Evolutionary conservation across 2,888 invertebrate species (phyloP).

Genomic region (Sinopyrophorus schimmeli): DNA sequence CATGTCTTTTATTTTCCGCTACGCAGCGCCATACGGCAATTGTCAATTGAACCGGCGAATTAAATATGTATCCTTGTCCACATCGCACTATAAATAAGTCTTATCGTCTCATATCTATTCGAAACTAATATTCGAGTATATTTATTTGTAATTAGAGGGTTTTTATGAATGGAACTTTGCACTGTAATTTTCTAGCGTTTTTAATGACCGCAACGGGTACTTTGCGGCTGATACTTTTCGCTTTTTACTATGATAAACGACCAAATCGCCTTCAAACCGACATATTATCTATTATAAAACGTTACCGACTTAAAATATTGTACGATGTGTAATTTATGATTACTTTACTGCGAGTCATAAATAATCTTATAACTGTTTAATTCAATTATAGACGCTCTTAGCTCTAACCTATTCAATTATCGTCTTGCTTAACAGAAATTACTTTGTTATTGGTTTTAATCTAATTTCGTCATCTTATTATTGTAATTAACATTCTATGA

Average conservation of each 20-base stretch:
- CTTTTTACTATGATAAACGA: constrained; percentile 12
- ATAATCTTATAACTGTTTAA: too few species aligned
- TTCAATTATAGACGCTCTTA: too few species aligned
- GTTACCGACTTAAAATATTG: too few species aligned
- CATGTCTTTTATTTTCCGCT: constrained; percentile 50
- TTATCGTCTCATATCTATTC: constrained; percentile 44
- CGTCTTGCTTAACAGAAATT: too few species aligned
- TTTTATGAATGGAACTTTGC: constrained; percentile 37
- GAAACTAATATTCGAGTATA: constrained; percentile 40
- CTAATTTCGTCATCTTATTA: too few species aligned
- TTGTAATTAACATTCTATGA: too few species aligned
- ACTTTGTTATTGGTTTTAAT: too few species aligned
- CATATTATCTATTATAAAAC: too few species aligned
- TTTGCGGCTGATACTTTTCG: constrained; percentile 14
- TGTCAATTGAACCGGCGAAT: constrained; percentile 48
- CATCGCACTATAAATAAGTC: constrained; percentile 44
- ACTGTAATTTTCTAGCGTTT: constrained; percentile 36
- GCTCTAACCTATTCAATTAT: too few species aligned
- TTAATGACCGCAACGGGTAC: constrained; percentile 35
- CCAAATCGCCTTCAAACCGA: constrained; percentile 8
- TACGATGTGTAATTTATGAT: too few species aligned
- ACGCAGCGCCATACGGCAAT: constrained; percentile 46
- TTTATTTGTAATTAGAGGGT: constrained; percentile 42
- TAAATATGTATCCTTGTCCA: constrained; percentile 48
- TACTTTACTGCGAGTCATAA: too few species aligned